Evolutionary conservation across 2,797 vertebrate genomes (phyloP), one percentile per base, ranked within the genome.

Genomic region (Megalops cyprinoides): DNA sequence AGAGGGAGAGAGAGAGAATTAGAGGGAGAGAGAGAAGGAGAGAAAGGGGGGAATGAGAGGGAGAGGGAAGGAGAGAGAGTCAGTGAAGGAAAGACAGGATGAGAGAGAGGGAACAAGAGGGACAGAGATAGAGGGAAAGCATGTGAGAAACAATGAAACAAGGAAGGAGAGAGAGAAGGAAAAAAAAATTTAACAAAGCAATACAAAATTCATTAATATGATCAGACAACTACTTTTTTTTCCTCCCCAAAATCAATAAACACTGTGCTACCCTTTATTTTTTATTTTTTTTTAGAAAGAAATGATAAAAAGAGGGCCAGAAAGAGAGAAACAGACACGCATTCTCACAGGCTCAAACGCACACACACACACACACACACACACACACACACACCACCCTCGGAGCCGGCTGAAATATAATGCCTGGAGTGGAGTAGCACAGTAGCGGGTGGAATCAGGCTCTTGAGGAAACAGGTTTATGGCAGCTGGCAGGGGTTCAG

Each of bases 401-500:
- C 91, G 93, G 92, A 90, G 93, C 92, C 93, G 90, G 91, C n/a
- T n/a, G n/a, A n/a, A n/a, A n/a, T n/a, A n/a, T n/a, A n/a, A n/a
- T n/a, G n/a, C n/a, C n/a, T n/a, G n/a, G n/a, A 39, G 28, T 44
- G 42, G 44, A 37, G 42, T 49, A n/a, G 1, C 25, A 14, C 8
- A 6, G 44, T 74, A 31, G 58, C 14, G 10, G n/a, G 12, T 74
- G 44, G 28, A 15, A 31, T 49, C 12, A 51, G 18, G 49, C 71
- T 95, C 94, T 95, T 95, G 96, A 96, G 96, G 96, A 97, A 97
- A 96, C 95, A 97, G 96, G 96, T 97, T 97, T 97, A 97, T 96
- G 95, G 96, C 87, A 95, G 95, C 95, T 94, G 94, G 95, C 95
- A 25, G 39, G 39, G 37, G 3, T 44, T 20, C 60, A 65, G 60